Evolutionary conservation across 1,140 invertebrate species (phyloP).

Genomic region (Parasteatoda tepidariorum): DNA sequence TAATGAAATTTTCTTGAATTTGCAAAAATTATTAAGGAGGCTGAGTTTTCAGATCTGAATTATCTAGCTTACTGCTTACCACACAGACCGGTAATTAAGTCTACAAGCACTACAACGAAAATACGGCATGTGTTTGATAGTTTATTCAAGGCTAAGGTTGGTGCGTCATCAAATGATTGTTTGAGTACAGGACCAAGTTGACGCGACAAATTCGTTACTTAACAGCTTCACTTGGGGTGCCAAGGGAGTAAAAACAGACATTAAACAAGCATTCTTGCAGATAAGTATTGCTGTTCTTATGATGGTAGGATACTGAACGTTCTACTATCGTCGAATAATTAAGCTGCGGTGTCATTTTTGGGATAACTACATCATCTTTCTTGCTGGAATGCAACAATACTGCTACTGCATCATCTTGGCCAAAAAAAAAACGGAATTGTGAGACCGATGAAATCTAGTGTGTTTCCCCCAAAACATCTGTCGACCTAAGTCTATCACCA

Average conservation of each 20-base stretch:
- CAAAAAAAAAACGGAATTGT: background rate
- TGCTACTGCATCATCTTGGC: slow-evolving; percentile 11
- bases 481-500: background rate
- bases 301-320: background rate
- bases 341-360: background rate
- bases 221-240: slow-evolving; percentile 17
- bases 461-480: background rate
- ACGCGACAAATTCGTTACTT: background rate
- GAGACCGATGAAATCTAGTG: background rate
- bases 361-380: background rate
- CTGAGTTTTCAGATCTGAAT: no score
- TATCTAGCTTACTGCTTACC: no score
- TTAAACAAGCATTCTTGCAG: slow-evolving; percentile 31
- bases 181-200: slow-evolving; percentile 9
- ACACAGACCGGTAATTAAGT: no score
- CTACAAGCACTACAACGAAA: background rate
- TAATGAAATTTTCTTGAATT: slow-evolving; percentile 4
- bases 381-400: background rate
- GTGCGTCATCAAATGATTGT: slow-evolving; percentile 23
- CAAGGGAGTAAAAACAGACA: slow-evolving; percentile 17
- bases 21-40: slow-evolving; percentile 29
- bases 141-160: slow-evolving; percentile 6
- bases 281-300: slow-evolving; percentile 2
- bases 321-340: background rate
- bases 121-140: slow-evolving; percentile 16